Conservation (phyloP, 2,888 invertebrate species). For the Meta bourneti region DNA sequence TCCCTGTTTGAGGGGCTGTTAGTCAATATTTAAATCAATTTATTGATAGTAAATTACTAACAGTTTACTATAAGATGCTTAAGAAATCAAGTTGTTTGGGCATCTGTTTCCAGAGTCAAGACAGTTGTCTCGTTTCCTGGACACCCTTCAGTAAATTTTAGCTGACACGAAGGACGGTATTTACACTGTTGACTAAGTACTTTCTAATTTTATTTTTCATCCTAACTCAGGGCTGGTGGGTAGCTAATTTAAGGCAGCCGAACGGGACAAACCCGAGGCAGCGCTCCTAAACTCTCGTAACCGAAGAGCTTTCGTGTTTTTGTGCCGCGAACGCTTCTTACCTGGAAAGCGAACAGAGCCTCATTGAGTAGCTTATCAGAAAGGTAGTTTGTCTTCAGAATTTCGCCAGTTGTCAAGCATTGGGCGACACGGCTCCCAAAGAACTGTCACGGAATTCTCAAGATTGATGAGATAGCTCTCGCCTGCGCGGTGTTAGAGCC, state of each 20-base stretch:
- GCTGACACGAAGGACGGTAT: background rate
- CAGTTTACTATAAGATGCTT: too few species aligned
- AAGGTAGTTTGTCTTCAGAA: constrained; percentile 49
- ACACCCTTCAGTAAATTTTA: constrained; percentile 25
- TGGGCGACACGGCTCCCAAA: constrained; percentile 1
- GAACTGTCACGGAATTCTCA: constrained; percentile 20
- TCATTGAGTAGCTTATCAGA: constrained; percentile 44
- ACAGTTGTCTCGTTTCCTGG: constrained; percentile 2
- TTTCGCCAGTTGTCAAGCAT: constrained; percentile 56
- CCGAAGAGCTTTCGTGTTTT: background rate
- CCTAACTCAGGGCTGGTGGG: constrained; percentile 5
- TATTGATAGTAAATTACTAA: too few species aligned
- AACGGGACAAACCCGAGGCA: background rate
- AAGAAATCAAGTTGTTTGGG: too few species aligned
- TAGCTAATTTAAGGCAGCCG: constrained; percentile 39
- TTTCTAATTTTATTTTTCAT: constrained; percentile 51
- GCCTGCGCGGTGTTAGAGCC: constrained; percentile 53
- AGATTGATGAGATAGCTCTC: constrained; percentile 53
- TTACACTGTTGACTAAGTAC: constrained; percentile 57
- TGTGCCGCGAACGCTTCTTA: background rate
- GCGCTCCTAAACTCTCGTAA: background rate
- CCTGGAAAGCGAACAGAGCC: constrained; percentile 22
- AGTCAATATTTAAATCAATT: too few species aligned
- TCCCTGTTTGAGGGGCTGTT: too few species aligned
- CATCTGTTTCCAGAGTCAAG: too few species aligned